phyloP scores from a whole-genome alignment of 2,797 vertebrate species.

The Ispidina picta region DNA sequence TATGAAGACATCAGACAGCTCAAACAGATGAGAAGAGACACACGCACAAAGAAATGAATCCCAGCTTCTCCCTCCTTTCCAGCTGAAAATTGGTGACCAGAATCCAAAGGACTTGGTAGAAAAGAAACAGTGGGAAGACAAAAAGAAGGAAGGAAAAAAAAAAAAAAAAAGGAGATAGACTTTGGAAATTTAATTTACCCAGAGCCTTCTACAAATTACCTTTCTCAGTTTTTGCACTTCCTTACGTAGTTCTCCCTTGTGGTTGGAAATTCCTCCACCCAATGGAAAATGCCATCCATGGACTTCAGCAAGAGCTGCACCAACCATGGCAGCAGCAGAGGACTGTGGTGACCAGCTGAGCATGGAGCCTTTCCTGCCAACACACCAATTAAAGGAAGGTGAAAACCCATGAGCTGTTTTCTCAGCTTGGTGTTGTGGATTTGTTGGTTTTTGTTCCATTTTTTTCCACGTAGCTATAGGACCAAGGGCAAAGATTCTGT shows the following conservation, averaged over 20 bases:
- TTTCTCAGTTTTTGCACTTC: neutral
- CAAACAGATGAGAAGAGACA: neutral
- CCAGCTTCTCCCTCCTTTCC: neutral
- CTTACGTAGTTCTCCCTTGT: neutral
- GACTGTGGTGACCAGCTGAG: neutral
- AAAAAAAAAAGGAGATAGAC: neutral
- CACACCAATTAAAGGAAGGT: slow-evolving; percentile 19
- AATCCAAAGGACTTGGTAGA: neutral
- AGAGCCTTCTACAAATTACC: neutral
- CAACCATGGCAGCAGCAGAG: neutral
- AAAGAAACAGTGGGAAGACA: neutral
- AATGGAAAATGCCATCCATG: neutral
- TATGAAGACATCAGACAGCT: slow-evolving; percentile 34
- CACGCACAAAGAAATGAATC: neutral
- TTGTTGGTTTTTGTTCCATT: neutral
- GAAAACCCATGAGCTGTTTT: neutral
- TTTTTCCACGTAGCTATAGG: neutral
- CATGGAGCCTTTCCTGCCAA: slow-evolving; percentile 3
- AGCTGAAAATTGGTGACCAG: neutral
- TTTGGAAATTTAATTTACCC: neutral
- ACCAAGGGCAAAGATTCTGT: neutral
- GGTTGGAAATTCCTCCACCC: neutral
- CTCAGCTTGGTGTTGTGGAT: neutral
- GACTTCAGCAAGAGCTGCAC: neutral
- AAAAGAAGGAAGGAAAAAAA: neutral